Evolutionary conservation across 1,140 invertebrate genomes (phyloP).

Genomic region (Euwallacea fornicatus): DNA sequence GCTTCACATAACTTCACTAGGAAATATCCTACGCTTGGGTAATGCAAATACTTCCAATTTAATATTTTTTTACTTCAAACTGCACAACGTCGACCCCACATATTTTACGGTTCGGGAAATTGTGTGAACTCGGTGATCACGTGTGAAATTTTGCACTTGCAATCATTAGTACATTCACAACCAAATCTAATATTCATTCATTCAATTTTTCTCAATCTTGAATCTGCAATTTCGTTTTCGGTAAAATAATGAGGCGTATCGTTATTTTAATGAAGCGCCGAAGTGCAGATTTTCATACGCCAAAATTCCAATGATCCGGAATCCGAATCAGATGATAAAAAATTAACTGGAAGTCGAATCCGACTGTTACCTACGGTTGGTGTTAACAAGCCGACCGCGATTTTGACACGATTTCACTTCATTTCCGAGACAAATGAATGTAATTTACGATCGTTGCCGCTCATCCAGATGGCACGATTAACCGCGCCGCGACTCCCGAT

Average conservation of each 20-base stretch:
- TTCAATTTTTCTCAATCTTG: too few relatives aligned
- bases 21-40: too few relatives aligned
- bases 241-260: constrained; percentile 34
- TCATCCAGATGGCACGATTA: constrained; percentile 46
- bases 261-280: constrained; percentile 26
- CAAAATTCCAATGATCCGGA: constrained; percentile 14
- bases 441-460: constrained; percentile 50
- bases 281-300: constrained; percentile 23
- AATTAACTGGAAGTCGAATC: constrained; percentile 35
- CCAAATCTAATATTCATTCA: too few relatives aligned
- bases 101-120: too few relatives aligned
- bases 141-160: too few relatives aligned
- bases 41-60: too few relatives aligned
- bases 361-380: constrained; percentile 12
- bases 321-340: constrained; percentile 24
- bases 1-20: too few relatives aligned
- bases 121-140: too few relatives aligned
- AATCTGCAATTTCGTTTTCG: background rate
- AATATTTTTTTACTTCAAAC: too few relatives aligned
- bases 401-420: constrained; percentile 52
- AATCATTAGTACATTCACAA: too few relatives aligned
- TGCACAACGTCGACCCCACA: too few relatives aligned
- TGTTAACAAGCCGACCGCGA: constrained; percentile 52
- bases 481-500: constrained; percentile 32
- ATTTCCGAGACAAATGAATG: constrained; percentile 55